Conservation (phyloP, 2,113 vertebrate genomes). For the Macaca nemestrina region DNA sequence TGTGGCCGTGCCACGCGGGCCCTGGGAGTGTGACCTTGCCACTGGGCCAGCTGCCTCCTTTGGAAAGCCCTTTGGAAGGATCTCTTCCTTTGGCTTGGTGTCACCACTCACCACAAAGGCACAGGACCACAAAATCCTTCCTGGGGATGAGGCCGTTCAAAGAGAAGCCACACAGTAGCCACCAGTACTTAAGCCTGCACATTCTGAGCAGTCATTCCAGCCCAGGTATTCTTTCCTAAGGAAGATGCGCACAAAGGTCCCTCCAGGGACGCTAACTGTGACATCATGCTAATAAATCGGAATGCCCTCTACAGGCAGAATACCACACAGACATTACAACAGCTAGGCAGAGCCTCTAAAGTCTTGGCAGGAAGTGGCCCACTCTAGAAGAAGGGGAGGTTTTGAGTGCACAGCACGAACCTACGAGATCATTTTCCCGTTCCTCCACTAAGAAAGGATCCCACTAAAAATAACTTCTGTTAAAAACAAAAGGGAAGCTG, state of each 20-base stretch:
- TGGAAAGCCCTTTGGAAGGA: background rate
- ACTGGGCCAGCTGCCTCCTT: background rate
- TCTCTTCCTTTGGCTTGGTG: background rate
- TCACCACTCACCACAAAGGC: background rate
- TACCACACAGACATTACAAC: background rate
- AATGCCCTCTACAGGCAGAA: background rate
- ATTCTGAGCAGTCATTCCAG: background rate
- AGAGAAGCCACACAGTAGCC: background rate
- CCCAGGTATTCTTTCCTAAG: background rate
- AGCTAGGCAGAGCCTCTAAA: background rate
- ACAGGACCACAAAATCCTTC: background rate
- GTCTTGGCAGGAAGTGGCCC: background rate
- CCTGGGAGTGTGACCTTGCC: background rate
- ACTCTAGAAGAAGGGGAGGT: no score
- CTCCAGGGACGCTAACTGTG: accelerated
- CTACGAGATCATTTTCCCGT: background rate
- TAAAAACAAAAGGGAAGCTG: background rate
- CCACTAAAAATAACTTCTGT: background rate
- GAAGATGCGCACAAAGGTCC: accelerated
- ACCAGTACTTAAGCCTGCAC: background rate
- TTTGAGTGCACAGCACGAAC: background rate
- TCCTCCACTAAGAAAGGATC: background rate
- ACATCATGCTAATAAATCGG: background rate
- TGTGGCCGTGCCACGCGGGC: accelerated
- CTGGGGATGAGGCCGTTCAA: background rate